Conservation (phyloP, 2,888 invertebrate species). For the Platycnemis pennipes region DNA sequence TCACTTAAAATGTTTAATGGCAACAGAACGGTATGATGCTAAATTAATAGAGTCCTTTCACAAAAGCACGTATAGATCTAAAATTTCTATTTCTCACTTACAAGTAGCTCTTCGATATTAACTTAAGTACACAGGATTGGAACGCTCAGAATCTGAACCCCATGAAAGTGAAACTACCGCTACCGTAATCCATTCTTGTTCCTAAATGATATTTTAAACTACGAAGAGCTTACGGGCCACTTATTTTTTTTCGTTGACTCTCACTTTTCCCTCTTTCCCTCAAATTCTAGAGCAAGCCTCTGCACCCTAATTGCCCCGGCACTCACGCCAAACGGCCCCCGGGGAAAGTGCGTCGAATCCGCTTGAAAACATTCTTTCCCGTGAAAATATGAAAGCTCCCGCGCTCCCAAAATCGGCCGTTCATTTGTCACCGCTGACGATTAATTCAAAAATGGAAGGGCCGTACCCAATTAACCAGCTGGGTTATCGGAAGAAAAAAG, state of each 20-base stretch:
- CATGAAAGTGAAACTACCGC: not conserved
- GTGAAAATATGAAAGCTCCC: constrained; percentile 5
- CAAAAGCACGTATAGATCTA: too few relatives aligned
- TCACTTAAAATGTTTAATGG: too few relatives aligned
- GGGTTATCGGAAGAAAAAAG: constrained; percentile 21
- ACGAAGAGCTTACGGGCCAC: not conserved
- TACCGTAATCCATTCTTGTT: not conserved
- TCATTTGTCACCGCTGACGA: constrained; percentile 25
- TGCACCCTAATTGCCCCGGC: constrained; percentile 37
- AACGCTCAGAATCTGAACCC: too few relatives aligned
- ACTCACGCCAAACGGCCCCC: constrained; percentile 10
- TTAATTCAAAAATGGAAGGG: constrained; percentile 34
- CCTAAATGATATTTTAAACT: not conserved
- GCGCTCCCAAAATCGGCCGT: not conserved
- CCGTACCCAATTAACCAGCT: constrained; percentile 46
- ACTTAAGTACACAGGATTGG: too few relatives aligned
- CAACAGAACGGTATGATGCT: too few relatives aligned
- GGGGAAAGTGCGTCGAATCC: not conserved
- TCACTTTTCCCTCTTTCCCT: not conserved
- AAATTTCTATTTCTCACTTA: too few relatives aligned
- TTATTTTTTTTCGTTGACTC: not conserved
- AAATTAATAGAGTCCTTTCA: too few relatives aligned
- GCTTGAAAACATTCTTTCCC: not conserved
- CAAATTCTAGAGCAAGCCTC: not conserved
- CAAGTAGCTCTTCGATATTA: too few relatives aligned